A percentile compares a stretch with the other conserved stretches of the same genome.
These are phyloP conservation scores for Platyura marginata DNA, from an alignment of 1,140 invertebrate species.

Conservation along the genomic window DNA sequence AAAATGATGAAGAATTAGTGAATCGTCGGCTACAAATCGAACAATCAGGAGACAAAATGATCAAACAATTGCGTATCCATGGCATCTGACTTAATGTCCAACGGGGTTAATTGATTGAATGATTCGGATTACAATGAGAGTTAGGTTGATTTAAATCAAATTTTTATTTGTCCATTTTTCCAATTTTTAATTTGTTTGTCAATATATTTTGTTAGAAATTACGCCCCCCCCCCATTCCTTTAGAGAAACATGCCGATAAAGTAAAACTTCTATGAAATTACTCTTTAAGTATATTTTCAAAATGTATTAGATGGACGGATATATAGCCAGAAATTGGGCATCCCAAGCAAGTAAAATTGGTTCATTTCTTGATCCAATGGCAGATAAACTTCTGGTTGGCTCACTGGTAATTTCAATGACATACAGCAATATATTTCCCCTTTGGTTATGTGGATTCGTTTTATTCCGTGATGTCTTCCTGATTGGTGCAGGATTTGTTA, in stretches of 20 bases:
- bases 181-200: not conserved
- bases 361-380: constrained; percentile 90
- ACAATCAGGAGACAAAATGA: no score
- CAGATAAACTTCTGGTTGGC: constrained; percentile 89
- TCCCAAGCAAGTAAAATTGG: constrained; percentile 83
- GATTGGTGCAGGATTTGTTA: constrained; percentile 64
- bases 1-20: no score
- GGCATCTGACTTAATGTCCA: no score
- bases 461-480: constrained; percentile 68
- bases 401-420: constrained; percentile 76
- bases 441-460: constrained; percentile 67
- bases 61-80: no score
- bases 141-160: not conserved
- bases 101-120: no score
- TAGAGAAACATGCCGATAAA: no score
- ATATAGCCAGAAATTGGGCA: constrained; percentile 82
- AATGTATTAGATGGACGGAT: constrained; percentile 83
- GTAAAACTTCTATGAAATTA: no score
- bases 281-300: no score
- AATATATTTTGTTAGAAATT: no score
- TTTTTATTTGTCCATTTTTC: no score
- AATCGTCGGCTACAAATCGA: no score
- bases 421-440: constrained; percentile 67
- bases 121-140: not conserved
- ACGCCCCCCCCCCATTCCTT: no score